Base-by-base conservation (phyloP, 37 sponge, comb jelly and placozoan species). In the Hormiphora californensis region DNA sequence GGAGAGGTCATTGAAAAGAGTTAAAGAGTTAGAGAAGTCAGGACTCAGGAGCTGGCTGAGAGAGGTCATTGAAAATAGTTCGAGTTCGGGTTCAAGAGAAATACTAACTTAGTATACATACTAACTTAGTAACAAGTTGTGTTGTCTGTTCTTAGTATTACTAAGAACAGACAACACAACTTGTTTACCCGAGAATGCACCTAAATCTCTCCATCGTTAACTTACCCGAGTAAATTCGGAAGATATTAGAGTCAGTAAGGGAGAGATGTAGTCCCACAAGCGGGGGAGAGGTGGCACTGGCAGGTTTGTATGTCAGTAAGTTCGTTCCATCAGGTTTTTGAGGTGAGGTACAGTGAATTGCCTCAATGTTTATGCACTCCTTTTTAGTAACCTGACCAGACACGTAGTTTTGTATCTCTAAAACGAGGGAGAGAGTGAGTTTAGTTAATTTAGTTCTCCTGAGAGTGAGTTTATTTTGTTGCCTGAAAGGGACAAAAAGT, bases 301-400 rank as follows among this genome's bases (percentile, higher is more conserved):
- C 81, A 8, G 81, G 81, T 73, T 41, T 37, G 81, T 43, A 73
- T n/a, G 44, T 40, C 21, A 73, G 22, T n/a, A 46, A 73, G 0
- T 73, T 43, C 3, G 40, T 73, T 4, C 81, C 81, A 21, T 73
- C 46, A 0, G 43, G 44, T 46, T 73, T 73, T 5, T 43, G 44
- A 43, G 35, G 39, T 41, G 81, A 43, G 27, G 40, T 73, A 46
- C 81, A 32, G 9, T 43, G 81, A 12, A 73, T 73, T 0, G 44
- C 81, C 27, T 73, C 81, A 1, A 73, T 73, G 44, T 73, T 73
- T 3, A 41, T 73, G 25, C 41, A 40, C 5, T 73, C 81, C 46
- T 73, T 73, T 25, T 41, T 73, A 28, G 40, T 73, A 4, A 73
- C 81, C n/a, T 43, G 81, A 73, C 81, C 81, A 73, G 2, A 73